A percentile compares a stretch with the other conserved stretches of the same genome.
Conservation (phyloP, 2,888 invertebrate genomes). For the Cryptosula pallasiana region DNA sequence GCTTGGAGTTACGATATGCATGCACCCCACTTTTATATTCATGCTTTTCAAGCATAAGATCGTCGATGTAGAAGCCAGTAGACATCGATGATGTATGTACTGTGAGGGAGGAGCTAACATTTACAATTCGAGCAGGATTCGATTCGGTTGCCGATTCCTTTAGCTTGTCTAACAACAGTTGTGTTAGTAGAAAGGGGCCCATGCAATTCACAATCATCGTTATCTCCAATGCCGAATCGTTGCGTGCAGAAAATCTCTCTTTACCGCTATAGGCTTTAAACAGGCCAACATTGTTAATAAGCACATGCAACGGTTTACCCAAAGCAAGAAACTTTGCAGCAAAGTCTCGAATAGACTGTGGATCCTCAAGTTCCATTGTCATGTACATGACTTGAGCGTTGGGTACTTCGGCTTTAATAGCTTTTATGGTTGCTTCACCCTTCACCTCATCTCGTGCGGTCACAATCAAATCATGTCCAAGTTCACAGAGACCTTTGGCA, state of each 20-base stretch:
- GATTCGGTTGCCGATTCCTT: neutral
- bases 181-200: constrained; percentile 20
- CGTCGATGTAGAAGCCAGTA: neutral
- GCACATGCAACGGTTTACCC: constrained; percentile 5
- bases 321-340: neutral
- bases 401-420: neutral
- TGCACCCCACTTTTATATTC: neutral
- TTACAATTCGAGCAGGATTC: constrained; percentile 4
- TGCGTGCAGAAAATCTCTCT: neutral
- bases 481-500: neutral
- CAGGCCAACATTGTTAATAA: constrained; percentile 10
- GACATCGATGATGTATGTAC: neutral
- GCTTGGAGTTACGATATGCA: neutral
- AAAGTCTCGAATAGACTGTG: constrained; percentile 22
- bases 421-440: neutral
- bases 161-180: constrained; percentile 3
- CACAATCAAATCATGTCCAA: constrained; percentile 14
- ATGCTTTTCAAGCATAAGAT: neutral
- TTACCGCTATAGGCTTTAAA: neutral
- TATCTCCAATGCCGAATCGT: neutral
- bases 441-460: neutral
- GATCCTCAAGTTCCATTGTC: neutral
- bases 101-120: neutral
- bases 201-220: constrained; percentile 12
- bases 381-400: neutral